These are phyloP conservation scores for Drosophila santomea DNA, from an alignment of 1,140 invertebrate species.

Conservation along the genomic window DNA sequence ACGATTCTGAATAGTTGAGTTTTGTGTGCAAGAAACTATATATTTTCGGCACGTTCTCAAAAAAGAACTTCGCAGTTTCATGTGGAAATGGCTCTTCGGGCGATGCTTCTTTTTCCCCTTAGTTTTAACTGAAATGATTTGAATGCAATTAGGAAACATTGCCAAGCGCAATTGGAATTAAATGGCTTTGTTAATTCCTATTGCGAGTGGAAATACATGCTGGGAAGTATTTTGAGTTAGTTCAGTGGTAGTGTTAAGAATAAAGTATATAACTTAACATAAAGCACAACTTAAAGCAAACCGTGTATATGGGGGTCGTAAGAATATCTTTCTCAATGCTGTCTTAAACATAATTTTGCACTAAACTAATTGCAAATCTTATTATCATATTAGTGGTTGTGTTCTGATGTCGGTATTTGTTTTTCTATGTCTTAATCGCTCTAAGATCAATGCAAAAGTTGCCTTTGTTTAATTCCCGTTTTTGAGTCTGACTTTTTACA, in stretches of 20 bases:
- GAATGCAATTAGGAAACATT: conserved; percentile 1
- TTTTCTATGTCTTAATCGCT: neutral
- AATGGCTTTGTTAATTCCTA: neutral
- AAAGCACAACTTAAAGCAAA: conserved; percentile 65
- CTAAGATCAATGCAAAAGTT: conserved; percentile 15
- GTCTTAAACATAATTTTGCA: conserved; percentile 38
- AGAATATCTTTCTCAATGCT: conserved; percentile 8
- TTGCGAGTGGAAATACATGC: conserved; percentile 5
- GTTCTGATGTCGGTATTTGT: conserved; percentile 30
- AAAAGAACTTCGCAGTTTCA: conserved; percentile 13
- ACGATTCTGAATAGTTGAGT: conserved; percentile 1
- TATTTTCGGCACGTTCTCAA: neutral
- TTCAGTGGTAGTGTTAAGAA: neutral
- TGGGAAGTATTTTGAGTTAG: neutral
- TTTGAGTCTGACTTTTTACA: conserved; percentile 45
- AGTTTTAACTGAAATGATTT: conserved; percentile 16
- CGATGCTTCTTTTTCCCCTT: neutral
- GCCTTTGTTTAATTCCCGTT: conserved; percentile 7
- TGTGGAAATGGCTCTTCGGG: conserved; percentile 2
- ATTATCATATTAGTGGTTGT: conserved; percentile 43
- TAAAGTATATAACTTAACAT: conserved; percentile 51
- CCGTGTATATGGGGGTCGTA: conserved; percentile 19
- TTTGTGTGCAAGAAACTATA: neutral
- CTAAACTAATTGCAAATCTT: conserved; percentile 41
- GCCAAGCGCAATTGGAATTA: neutral